phyloP scores from a whole-genome alignment of 2,113 vertebrate genomes.

The Corvus cornix region DNA sequence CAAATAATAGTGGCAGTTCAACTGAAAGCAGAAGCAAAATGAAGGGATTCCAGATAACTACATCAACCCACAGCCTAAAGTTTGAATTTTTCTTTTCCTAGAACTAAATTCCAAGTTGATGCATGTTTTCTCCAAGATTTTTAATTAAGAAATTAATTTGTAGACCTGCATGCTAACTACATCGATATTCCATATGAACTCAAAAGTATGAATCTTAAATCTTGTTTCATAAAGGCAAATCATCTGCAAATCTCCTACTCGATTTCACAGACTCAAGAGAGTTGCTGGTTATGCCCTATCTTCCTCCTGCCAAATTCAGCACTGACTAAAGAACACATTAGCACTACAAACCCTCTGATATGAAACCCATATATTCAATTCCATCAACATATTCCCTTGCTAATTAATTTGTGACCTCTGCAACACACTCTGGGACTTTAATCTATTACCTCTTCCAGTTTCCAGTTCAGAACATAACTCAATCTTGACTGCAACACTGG shows the following conservation, averaged over 20 bases:
- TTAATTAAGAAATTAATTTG: not conserved
- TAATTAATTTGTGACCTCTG: conserved; percentile 25
- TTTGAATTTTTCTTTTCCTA: not conserved
- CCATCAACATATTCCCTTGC: not conserved
- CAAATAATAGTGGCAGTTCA: not conserved
- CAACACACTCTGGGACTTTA: not conserved
- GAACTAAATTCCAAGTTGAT: not conserved
- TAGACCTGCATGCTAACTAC: not conserved
- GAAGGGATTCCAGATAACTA: not conserved
- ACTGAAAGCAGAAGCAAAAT: not conserved
- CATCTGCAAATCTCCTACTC: not conserved
- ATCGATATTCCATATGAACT: not conserved
- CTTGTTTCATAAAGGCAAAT: not conserved
- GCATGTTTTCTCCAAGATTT: not conserved
- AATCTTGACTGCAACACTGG: not conserved
- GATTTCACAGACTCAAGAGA: not conserved
- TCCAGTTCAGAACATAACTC: not conserved
- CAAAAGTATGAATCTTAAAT: not conserved
- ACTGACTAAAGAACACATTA: not conserved
- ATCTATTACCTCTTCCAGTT: not conserved
- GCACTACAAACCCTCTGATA: not conserved
- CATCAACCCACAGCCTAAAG: not conserved
- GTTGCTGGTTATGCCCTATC: not conserved
- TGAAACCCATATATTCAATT: not conserved
- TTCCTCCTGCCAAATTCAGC: not conserved